Evolutionary conservation across 2,888 invertebrate species (phyloP).

Genomic region (Aphodius granarius): DNA sequence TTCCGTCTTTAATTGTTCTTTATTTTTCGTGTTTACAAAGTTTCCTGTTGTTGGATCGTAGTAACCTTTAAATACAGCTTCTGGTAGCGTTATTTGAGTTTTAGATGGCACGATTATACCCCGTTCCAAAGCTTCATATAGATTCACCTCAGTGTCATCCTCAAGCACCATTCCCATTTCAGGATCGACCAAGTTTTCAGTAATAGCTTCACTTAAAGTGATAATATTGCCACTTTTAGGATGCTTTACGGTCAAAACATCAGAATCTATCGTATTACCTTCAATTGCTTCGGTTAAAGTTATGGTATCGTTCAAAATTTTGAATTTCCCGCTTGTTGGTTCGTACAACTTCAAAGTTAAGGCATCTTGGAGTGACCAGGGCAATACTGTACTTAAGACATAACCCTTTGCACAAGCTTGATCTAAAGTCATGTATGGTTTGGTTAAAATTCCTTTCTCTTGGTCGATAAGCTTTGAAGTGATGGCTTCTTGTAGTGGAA

Average conservation of each 20-base stretch:
- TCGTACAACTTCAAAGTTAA: conserved; percentile 80
- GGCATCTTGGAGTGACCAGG: conserved; percentile 82
- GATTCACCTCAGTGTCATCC: conserved; percentile 72
- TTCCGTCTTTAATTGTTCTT: conserved; percentile 77
- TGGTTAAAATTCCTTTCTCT: conserved; percentile 68
- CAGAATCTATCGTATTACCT: conserved; percentile 73
- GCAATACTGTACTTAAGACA: conserved; percentile 75
- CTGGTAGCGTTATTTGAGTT: conserved; percentile 80
- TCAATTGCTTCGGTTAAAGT: conserved; percentile 76
- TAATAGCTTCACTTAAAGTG: conserved; percentile 77
- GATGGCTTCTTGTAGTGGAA: conserved; percentile 71
- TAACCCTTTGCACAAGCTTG: conserved; percentile 82
- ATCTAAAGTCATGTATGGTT: conserved; percentile 72
- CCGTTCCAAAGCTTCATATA: conserved; percentile 82
- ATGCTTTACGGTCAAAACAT: conserved; percentile 77
- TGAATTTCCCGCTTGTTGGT: conserved; percentile 70
- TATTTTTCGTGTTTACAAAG: conserved; percentile 78
- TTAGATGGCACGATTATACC: conserved; percentile 82
- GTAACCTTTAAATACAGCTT: conserved; percentile 89
- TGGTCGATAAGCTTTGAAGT: conserved; percentile 71
- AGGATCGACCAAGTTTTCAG: conserved; percentile 75
- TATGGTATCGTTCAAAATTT: conserved; percentile 68
- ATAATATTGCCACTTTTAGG: conserved; percentile 80
- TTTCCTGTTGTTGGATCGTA: conserved; percentile 85
- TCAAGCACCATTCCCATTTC: conserved; percentile 78